Evolutionary conservation across 2,888 invertebrate species (phyloP).

Genomic region (Phorcus lineatus): DNA sequence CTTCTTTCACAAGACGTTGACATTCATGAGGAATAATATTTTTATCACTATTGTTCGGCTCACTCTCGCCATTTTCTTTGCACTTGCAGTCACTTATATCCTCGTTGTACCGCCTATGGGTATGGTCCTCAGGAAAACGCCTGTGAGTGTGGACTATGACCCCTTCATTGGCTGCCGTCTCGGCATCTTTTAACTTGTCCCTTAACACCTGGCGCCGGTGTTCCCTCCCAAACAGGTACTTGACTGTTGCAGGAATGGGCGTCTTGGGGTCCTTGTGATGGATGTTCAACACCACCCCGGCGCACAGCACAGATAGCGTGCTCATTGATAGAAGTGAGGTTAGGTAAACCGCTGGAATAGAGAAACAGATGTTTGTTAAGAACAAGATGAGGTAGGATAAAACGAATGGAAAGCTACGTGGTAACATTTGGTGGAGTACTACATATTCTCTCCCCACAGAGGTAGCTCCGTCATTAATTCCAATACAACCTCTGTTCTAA

Average conservation of each 20-base stretch:
- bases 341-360: slow-evolving; percentile 53
- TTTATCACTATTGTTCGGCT: slow-evolving; percentile 5
- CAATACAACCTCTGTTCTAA: no score
- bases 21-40: slow-evolving; percentile 14
- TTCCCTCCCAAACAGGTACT: slow-evolving; percentile 25
- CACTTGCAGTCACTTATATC: slow-evolving; percentile 26
- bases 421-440: no score
- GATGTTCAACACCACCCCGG: slow-evolving; percentile 54
- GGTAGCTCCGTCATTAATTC: no score
- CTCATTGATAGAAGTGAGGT: slow-evolving; percentile 53
- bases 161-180: neutral
- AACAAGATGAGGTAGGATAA: no score
- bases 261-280: slow-evolving; percentile 50
- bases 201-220: slow-evolving; percentile 2
- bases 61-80: slow-evolving; percentile 35
- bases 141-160: slow-evolving; percentile 18
- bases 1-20: neutral
- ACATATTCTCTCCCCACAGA: no score
- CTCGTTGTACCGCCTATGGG: neutral
- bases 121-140: neutral
- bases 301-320: slow-evolving; percentile 54
- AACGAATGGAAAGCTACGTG: no score
- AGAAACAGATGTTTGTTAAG: neutral
- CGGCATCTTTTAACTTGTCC: slow-evolving; percentile 23
- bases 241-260: slow-evolving; percentile 37